Conservation (phyloP, 2,888 invertebrate genomes). For the Biston betularia region DNA sequence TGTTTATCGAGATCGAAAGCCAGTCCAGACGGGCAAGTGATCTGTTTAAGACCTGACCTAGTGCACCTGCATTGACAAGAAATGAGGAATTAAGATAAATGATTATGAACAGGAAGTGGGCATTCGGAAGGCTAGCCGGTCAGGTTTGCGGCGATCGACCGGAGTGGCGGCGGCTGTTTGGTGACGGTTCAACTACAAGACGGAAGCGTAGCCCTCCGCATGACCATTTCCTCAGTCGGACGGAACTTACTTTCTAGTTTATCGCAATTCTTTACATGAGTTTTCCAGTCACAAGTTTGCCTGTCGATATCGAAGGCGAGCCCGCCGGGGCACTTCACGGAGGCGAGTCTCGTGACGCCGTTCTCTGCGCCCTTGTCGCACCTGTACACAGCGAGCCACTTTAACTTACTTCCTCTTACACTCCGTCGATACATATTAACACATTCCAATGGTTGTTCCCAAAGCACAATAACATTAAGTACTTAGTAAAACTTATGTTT, state of each 20-base stretch:
- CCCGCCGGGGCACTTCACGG: slow-evolving; percentile 95
- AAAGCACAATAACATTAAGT: not conserved
- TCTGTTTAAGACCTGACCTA: slow-evolving; percentile 97
- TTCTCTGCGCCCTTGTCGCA: slow-evolving; percentile 96
- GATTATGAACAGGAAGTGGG: slow-evolving; percentile 72
- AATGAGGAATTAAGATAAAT: slow-evolving; percentile 79
- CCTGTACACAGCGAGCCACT: slow-evolving; percentile 88
- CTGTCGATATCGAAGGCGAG: slow-evolving; percentile 97
- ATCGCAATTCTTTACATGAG: slow-evolving; percentile 98
- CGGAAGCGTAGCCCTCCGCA: slow-evolving; percentile 78
- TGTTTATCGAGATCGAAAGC: slow-evolving; percentile 99
- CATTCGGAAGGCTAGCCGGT: slow-evolving; percentile 74
- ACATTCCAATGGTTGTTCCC: not conserved
- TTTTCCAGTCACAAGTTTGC: slow-evolving; percentile 98
- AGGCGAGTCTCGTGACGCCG: slow-evolving; percentile 94
- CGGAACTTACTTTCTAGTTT: slow-evolving; percentile 95
- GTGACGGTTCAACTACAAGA: slow-evolving; percentile 51
- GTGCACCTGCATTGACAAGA: slow-evolving; percentile 93
- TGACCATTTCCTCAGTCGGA: slow-evolving; percentile 73
- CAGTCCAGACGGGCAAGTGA: slow-evolving; percentile 98
- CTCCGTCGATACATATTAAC: not conserved
- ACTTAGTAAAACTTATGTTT: not conserved
- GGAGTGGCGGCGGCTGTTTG: slow-evolving; percentile 35
- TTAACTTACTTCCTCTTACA: slow-evolving; percentile 49
- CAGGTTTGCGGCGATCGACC: slow-evolving; percentile 54